These are phyloP conservation scores for Heliconius erato DNA, from an alignment of 2,888 invertebrate species.

Conservation along the genomic window DNA sequence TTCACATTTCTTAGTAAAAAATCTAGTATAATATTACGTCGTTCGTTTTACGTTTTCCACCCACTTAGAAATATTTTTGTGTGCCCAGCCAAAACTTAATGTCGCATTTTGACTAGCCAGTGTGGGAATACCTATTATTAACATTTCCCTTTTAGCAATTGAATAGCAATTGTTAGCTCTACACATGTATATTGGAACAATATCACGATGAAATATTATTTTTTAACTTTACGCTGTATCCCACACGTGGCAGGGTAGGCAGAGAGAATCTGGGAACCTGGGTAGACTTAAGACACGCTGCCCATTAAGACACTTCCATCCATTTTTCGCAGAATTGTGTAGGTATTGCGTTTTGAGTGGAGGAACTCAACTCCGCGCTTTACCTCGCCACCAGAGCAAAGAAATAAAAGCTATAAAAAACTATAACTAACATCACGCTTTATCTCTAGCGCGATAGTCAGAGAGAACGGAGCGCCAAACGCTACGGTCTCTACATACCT, in stretches of 20 bases:
- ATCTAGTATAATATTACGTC: not conserved
- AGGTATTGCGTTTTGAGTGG: no score
- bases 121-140: not conserved
- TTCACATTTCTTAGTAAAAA: not conserved
- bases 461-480: no score
- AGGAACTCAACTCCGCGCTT: no score
- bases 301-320: no score
- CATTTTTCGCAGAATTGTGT: no score
- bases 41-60: not conserved
- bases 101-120: not conserved
- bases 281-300: no score
- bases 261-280: not conserved
- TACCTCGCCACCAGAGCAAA: not conserved
- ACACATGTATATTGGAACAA: not conserved
- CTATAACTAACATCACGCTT: no score
- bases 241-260: not conserved
- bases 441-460: no score
- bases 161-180: not conserved
- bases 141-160: not conserved
- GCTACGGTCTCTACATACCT: no score
- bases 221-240: not conserved
- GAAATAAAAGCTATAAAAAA: not conserved
- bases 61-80: constrained; percentile 3
- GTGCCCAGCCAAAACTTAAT: not conserved
- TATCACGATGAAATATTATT: not conserved